These are phyloP conservation scores for Busseola fusca DNA, from an alignment of 2,888 invertebrate genomes.

Conservation along the genomic window DNA sequence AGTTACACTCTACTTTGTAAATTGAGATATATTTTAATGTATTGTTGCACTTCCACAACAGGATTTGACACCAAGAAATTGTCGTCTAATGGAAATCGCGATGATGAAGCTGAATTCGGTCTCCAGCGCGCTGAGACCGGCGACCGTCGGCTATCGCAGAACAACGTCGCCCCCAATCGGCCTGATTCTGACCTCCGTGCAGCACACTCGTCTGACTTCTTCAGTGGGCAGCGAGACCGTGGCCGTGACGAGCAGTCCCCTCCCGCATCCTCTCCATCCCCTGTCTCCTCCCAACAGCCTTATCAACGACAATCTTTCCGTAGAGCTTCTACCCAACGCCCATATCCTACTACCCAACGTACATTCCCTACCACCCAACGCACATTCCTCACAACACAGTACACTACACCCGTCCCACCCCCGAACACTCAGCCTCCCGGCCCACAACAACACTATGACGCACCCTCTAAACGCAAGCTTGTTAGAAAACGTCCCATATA, in stretches of 20 bases:
- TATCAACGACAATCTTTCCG: slow-evolving; percentile 72
- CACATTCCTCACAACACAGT: slow-evolving; percentile 68
- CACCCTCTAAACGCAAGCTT: slow-evolving; percentile 78
- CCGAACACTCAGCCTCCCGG: slow-evolving; percentile 67
- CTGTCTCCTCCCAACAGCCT: slow-evolving; percentile 63
- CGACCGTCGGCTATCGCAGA: slow-evolving; percentile 85
- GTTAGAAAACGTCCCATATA: slow-evolving; percentile 82
- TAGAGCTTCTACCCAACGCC: slow-evolving; percentile 82
- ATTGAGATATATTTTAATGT: slow-evolving; percentile 17
- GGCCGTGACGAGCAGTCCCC: slow-evolving; percentile 80
- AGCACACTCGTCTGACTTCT: slow-evolving; percentile 93
- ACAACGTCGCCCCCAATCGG: slow-evolving; percentile 70
- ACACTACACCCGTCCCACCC: slow-evolving; percentile 66
- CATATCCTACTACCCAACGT: slow-evolving; percentile 70
- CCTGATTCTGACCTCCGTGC: slow-evolving; percentile 90
- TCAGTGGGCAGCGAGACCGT: slow-evolving; percentile 88
- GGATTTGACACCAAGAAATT: slow-evolving; percentile 91
- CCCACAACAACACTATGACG: slow-evolving; percentile 73
- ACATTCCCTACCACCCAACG: slow-evolving; percentile 70
- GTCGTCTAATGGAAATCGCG: slow-evolving; percentile 84
- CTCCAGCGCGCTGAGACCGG: slow-evolving; percentile 92
- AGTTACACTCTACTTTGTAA: neutral
- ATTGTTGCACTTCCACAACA: slow-evolving; percentile 62
- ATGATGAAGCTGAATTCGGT: slow-evolving; percentile 92
- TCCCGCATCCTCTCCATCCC: slow-evolving; percentile 71